Conservation (phyloP, 2,888 invertebrate genomes). For the Hyles lineata region DNA sequence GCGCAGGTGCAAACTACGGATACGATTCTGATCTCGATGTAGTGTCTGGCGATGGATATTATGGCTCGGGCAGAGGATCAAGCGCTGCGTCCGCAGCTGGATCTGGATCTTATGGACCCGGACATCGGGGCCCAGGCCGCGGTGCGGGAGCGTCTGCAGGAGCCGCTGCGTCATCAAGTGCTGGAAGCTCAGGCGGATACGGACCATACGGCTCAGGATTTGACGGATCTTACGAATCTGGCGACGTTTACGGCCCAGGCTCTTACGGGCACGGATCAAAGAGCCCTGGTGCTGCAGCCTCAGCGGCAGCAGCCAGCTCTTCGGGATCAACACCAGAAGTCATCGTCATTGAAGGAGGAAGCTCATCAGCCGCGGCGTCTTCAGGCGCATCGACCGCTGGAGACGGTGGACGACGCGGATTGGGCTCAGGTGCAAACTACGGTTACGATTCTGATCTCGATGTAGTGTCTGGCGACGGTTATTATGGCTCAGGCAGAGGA, state of each 20-base stretch:
- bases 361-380: neutral
- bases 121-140: neutral
- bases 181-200: neutral
- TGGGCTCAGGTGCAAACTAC: neutral
- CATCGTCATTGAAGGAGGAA: neutral
- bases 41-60: conserved; percentile 3
- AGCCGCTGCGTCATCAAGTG: neutral
- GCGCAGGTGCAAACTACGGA: conserved; percentile 24
- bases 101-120: too few species aligned
- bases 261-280: neutral
- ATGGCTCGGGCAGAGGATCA: neutral
- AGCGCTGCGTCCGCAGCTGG: conserved; percentile 12
- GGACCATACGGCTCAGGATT: neutral
- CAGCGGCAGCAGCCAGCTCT: neutral
- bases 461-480: neutral
- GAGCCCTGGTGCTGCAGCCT: neutral
- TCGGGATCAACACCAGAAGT: neutral
- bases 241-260: neutral
- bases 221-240: neutral
- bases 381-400: neutral
- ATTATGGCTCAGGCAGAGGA: neutral
- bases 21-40: neutral
- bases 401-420: neutral
- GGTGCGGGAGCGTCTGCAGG: neutral
- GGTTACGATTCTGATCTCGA: neutral